A percentile compares a stretch with the other conserved stretches of the same genome.
Evolutionary conservation across 2,888 invertebrate species (phyloP).

Genomic region (Xestia xanthographa): DNA sequence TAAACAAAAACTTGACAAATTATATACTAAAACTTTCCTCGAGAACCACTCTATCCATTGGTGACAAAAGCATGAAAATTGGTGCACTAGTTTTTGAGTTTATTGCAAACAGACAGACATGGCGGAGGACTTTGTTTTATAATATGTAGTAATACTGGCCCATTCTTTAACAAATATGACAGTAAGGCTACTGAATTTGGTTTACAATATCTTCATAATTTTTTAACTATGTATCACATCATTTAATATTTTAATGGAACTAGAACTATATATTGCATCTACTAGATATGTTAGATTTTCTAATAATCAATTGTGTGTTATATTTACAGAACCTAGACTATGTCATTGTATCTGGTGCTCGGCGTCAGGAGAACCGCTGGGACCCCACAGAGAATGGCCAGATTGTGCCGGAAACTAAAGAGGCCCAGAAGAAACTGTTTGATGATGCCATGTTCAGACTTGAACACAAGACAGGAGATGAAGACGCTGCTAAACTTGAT

Average conservation of each 20-base stretch:
- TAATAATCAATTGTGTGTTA: neutral
- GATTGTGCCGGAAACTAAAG: slow-evolving; percentile 97
- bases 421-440: slow-evolving; percentile 96
- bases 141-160: too few species aligned
- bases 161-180: too few species aligned
- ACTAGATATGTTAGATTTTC: neutral
- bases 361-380: slow-evolving; percentile 99
- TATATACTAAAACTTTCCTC: too few species aligned
- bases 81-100: too few species aligned
- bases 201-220: too few species aligned
- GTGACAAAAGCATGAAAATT: too few species aligned
- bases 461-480: slow-evolving; percentile 97
- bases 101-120: too few species aligned
- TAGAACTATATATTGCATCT: neutral
- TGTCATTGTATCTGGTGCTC: slow-evolving; percentile 97
- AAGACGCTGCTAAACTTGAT: slow-evolving; percentile 92
- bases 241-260: neutral
- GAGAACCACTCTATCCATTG: too few species aligned
- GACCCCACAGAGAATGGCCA: slow-evolving; percentile 99
- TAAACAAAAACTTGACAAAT: too few species aligned
- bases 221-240: too few species aligned
- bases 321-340: slow-evolving; percentile 97
- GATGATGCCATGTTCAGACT: slow-evolving; percentile 99
- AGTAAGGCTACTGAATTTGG: too few species aligned
- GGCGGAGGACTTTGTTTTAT: too few species aligned